Evolutionary conservation across 2,888 invertebrate genomes (phyloP), one percentile per base, ranked within the genome.

Genomic region (Drosophila limbata): DNA sequence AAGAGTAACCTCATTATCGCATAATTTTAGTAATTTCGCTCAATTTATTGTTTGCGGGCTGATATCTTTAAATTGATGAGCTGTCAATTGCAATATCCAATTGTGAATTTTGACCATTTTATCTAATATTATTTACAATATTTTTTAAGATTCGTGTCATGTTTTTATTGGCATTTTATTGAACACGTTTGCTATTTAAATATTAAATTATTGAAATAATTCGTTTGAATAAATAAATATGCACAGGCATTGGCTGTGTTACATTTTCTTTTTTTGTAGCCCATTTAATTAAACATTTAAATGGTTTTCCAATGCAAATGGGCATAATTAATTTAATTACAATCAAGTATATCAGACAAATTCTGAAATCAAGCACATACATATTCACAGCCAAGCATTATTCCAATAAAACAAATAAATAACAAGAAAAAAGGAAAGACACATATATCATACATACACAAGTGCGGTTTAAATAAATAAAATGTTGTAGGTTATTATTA

Each of bases 281-380:
- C 52, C 47, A 61, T 77, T 86, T 77, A 83, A 84, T 86, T 81
- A 77, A 75, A 77, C 77, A 88, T 85, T 79, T 78, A 77, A 81
- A 86, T 79, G 73, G 60, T 73, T 85, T 87, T 85, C 31, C 73
- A 81, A 83, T 79, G 73, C 75, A 82, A 86, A 85, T 73, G 63
- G 56, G 79, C 84, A 87, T 85, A 85, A 87, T 88, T 87, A 88
- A 88, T 88, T 87, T 77, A 87, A 87, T 87, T 83, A 87, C 65
- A 76, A 71, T 78, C 71, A 79, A 86, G 69, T 70, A 77, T 45
- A 44, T 53, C 51, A 56, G 50, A 50, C 50, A 59, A 62, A 50
- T 35, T 39, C 39, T 42, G 17, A 21, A 31, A n/a, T 25, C 13
- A 35, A 25, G 44, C 11, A 4, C 13, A n/a, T 17, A 40, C 45